Conservation (phyloP, 2,797 vertebrate species). For the Hoplostethus mediterraneus region DNA sequence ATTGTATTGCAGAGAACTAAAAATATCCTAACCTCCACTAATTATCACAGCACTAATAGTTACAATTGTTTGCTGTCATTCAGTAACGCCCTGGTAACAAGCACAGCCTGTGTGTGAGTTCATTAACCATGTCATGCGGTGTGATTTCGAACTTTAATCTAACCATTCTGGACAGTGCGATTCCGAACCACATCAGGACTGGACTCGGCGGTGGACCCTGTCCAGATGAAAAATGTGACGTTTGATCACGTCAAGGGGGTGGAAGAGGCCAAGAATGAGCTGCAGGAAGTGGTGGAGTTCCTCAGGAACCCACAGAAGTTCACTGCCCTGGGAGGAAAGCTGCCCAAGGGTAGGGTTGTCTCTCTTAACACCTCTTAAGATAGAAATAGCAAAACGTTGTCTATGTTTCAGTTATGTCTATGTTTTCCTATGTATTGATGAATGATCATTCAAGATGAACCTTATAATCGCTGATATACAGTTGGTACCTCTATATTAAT, state of each 20-base stretch:
- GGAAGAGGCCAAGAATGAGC: slow-evolving; percentile 97
- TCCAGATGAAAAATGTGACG: slow-evolving; percentile 97
- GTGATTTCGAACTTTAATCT: slow-evolving; percentile 84
- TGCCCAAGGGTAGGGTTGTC: slow-evolving; percentile 92
- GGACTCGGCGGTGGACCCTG: slow-evolving; percentile 96
- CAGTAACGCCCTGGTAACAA: not conserved
- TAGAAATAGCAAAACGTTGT: slow-evolving; percentile 4
- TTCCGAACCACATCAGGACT: slow-evolving; percentile 97
- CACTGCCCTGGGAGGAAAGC: slow-evolving; percentile 95
- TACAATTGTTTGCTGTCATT: not conserved
- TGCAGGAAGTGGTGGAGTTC: slow-evolving; percentile 98
- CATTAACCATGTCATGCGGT: slow-evolving; percentile 54
- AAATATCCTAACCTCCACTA: not conserved
- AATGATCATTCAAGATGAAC: not conserved
- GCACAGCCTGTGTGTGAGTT: slow-evolving; percentile 32
- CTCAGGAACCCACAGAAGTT: slow-evolving; percentile 98
- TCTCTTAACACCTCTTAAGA: not conserved
- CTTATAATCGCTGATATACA: not conserved
- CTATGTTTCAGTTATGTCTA: not conserved
- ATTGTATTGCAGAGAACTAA: not conserved
- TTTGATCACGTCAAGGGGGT: slow-evolving; percentile 98
- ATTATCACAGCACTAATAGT: slow-evolving; percentile 2
- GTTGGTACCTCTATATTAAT: not conserved
- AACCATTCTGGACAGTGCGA: slow-evolving; percentile 90
- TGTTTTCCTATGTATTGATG: not conserved